These are phyloP conservation scores for Patiria miniata DNA, from an alignment of 35 echinoderm and acorn worm genomes.

Conservation along the genomic window DNA sequence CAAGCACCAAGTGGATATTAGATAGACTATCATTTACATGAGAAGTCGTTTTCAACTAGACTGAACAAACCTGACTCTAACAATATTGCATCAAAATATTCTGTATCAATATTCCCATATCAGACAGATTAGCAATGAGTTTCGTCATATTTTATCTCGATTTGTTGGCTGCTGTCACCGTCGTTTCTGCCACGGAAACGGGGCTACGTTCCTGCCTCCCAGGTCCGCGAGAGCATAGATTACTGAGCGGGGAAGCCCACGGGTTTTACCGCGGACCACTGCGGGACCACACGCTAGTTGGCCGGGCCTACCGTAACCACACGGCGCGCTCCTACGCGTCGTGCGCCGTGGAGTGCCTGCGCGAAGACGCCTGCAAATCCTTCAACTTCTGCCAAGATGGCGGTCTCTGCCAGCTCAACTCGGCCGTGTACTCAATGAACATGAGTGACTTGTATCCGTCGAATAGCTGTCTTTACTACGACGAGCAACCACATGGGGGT, in stretches of 20 bases:
- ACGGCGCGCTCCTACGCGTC: not conserved
- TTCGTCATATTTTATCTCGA: too few species aligned
- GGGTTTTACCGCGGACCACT: not conserved
- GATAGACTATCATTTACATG: too few species aligned
- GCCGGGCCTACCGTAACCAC: not conserved
- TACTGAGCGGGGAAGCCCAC: not conserved
- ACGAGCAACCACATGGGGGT: not conserved
- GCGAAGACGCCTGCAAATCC: not conserved
- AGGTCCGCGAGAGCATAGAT: too few species aligned
- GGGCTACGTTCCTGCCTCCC: too few species aligned
- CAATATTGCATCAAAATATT: too few species aligned
- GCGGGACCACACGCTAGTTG: not conserved
- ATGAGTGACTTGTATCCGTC: not conserved
- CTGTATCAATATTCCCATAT: too few species aligned
- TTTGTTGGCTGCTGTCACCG: too few species aligned
- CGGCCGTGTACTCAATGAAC: not conserved
- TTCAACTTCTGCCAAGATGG: conserved; percentile 5
- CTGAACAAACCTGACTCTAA: too few species aligned
- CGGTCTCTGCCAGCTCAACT: not conserved
- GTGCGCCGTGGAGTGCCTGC: not conserved
- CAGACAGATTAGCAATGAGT: too few species aligned
- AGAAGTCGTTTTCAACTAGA: too few species aligned
- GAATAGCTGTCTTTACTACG: not conserved
- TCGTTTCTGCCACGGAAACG: too few species aligned
- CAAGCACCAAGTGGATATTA: too few species aligned